A percentile compares a stretch with the other conserved stretches of the same genome.
These are phyloP conservation scores for Lepidiolamprologus cunningtoni DNA, from an alignment of 2,113 vertebrate genomes.

Conservation along the genomic window DNA sequence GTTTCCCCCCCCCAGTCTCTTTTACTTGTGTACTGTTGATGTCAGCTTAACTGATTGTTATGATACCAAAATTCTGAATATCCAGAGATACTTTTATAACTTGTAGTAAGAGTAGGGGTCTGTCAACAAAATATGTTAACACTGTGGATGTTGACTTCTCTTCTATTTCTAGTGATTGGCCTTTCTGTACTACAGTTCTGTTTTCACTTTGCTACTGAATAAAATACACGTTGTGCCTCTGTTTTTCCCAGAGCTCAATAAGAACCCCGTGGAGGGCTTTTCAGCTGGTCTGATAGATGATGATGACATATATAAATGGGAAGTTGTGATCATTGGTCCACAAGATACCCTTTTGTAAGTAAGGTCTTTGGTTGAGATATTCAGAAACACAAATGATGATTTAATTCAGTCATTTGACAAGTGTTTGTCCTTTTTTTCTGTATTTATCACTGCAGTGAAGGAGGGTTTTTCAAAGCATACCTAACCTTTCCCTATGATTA, in stretches of 20 bases:
- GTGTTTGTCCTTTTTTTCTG: background rate
- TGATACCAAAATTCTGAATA: background rate
- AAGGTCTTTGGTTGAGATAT: background rate
- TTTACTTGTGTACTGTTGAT: background rate
- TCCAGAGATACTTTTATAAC: background rate
- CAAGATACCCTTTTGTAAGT: slow-evolving; percentile 99
- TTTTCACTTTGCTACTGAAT: background rate
- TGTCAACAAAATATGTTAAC: background rate
- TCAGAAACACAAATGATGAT: background rate
- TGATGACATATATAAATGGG: slow-evolving; percentile 99
- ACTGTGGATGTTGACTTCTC: background rate
- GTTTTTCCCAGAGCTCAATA: slow-evolving; percentile 87
- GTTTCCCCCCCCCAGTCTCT: accelerated
- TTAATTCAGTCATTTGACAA: background rate
- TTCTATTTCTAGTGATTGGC: background rate
- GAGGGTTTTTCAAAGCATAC: slow-evolving; percentile 99
- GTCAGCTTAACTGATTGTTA: background rate
- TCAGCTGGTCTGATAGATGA: slow-evolving; percentile 99
- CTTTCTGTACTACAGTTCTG: background rate
- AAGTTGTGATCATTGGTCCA: slow-evolving; percentile 98
- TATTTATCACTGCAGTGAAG: slow-evolving; percentile 80
- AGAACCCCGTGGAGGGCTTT: slow-evolving; percentile 99
- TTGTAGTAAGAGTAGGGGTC: background rate
- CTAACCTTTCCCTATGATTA: slow-evolving; percentile 99
- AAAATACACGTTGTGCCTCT: background rate